phyloP scores from a whole-genome alignment of 2,113 vertebrate genomes.

The Oenanthe melanoleuca region DNA sequence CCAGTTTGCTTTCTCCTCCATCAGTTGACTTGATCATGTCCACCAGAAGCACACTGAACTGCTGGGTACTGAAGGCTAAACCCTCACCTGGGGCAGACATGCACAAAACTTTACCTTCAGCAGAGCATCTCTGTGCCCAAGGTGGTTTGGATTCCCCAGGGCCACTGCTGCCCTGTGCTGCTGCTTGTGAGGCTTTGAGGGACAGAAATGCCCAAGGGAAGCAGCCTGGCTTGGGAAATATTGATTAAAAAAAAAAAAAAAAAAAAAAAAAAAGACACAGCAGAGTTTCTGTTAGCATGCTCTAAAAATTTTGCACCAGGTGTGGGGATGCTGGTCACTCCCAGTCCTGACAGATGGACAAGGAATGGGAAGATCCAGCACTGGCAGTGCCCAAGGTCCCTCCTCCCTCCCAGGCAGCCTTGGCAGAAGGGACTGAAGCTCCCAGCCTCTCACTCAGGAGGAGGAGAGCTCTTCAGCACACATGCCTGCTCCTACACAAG shows the following conservation, averaged over 20 bases:
- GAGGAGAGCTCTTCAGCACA: neutral
- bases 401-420: accelerated
- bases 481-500: neutral
- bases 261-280: no score
- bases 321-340: neutral
- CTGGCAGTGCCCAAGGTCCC: neutral
- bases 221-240: neutral
- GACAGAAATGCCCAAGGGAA: neutral
- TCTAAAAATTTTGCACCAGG: neutral
- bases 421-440: neutral
- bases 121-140: neutral
- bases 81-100: neutral
- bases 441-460: neutral
- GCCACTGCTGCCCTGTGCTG: neutral
- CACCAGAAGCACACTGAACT: neutral
- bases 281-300: neutral
- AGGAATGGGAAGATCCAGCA: neutral
- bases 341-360: accelerated
- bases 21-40: neutral
- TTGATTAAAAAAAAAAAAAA: neutral
- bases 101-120: accelerated
- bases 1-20: neutral
- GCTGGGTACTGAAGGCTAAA: neutral
- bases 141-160: neutral
- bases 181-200: neutral